Conservation (phyloP, 2,113 vertebrate species). For the Leucopsar rothschildi region DNA sequence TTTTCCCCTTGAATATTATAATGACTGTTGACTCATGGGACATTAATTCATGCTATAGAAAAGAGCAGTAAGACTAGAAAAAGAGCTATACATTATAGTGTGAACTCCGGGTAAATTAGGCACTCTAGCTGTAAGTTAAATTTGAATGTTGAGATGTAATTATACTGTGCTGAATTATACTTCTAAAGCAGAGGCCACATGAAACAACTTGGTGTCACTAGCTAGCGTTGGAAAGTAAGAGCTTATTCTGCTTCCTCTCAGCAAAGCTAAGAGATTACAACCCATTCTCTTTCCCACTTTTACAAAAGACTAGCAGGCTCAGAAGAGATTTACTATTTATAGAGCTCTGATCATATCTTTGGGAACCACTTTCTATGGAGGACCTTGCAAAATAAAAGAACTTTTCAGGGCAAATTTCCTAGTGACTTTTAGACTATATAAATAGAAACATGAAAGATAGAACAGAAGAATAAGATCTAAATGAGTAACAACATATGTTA, state of each 20-base stretch:
- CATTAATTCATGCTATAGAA: conserved; percentile 7
- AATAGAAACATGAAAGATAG: neutral
- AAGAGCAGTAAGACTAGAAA: neutral
- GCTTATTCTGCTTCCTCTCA: neutral
- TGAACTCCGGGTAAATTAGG: neutral
- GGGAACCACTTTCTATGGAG: neutral
- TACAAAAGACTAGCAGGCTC: neutral
- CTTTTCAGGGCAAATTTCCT: neutral
- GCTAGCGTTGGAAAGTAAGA: neutral
- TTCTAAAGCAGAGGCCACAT: neutral
- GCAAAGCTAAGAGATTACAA: neutral
- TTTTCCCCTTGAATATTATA: conserved; percentile 17
- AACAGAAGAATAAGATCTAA: neutral
- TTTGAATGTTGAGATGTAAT: conserved; percentile 1
- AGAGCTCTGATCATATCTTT: neutral
- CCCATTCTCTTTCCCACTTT: neutral
- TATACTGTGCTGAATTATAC: conserved; percentile 3
- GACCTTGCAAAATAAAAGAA: neutral
- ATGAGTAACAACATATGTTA: neutral
- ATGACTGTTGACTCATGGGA: neutral
- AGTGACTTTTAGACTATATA: neutral
- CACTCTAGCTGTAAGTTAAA: neutral
- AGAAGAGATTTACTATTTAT: neutral
- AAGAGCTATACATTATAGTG: neutral
- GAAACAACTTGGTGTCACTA: neutral